These are phyloP conservation scores for Magallana ariakensis DNA, from an alignment of 1,140 invertebrate species.

Conservation along the genomic window DNA sequence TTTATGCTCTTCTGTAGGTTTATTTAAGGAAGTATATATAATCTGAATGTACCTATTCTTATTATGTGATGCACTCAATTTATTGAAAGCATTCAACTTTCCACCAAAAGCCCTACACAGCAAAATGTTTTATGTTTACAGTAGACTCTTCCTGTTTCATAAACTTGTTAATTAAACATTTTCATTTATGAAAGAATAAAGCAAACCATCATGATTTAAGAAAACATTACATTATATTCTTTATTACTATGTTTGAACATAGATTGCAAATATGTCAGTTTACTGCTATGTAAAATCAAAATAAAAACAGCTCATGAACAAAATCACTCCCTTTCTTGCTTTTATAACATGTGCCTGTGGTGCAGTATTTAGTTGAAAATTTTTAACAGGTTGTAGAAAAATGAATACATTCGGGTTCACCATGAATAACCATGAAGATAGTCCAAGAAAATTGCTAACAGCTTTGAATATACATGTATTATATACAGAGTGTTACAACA, in stretches of 20 bases:
- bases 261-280: not conserved
- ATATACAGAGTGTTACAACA: constrained; percentile 10
- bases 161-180: too few relatives aligned
- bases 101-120: too few relatives aligned
- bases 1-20: too few relatives aligned
- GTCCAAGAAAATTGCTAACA: not conserved
- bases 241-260: not conserved
- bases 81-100: too few relatives aligned
- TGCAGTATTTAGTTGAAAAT: not conserved
- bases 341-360: not conserved
- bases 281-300: not conserved
- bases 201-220: not conserved
- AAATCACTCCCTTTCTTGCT: not conserved
- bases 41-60: too few relatives aligned
- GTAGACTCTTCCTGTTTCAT: too few relatives aligned
- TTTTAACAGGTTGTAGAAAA: not conserved
- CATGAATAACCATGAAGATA: not conserved
- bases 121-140: too few relatives aligned
- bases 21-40: too few relatives aligned
- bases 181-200: too few relatives aligned
- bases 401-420: not conserved
- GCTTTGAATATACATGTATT: not conserved
- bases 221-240: not conserved
- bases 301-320: not conserved
- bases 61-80: too few relatives aligned